Evolutionary conservation across 1,140 invertebrate genomes (phyloP).

Genomic region (Drosophila novamexicana): DNA sequence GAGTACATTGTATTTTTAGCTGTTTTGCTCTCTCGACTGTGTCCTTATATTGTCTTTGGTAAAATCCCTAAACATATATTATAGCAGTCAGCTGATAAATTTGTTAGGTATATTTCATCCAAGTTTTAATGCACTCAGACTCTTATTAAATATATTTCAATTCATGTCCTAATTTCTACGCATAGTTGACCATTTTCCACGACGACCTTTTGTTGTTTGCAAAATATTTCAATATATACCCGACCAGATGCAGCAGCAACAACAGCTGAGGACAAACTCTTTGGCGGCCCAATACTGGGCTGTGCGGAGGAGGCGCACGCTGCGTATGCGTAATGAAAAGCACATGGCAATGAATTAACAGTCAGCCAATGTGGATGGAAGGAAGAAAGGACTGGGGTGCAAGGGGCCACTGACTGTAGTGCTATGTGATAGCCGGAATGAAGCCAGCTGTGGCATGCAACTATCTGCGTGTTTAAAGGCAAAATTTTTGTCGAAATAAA

Average conservation of each 20-base stretch:
- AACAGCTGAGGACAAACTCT: background rate
- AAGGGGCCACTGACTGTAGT: background rate
- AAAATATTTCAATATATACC: conserved; percentile 29
- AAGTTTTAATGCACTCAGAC: background rate
- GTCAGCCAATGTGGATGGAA: conserved; percentile 49
- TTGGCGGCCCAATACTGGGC: background rate
- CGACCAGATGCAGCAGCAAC: background rate
- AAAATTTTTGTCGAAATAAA: conserved; percentile 79
- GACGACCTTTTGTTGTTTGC: conserved; percentile 11
- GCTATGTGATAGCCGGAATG: conserved; percentile 27
- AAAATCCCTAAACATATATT: background rate
- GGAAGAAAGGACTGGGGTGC: background rate
- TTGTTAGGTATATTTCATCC: background rate
- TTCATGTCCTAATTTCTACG: background rate
- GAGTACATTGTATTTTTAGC: no score
- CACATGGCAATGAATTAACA: conserved; percentile 72
- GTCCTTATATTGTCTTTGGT: no score
- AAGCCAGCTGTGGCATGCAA: conserved; percentile 64
- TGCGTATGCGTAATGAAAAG: conserved; percentile 67
- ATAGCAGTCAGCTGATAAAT: background rate
- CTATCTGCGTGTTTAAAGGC: conserved; percentile 75
- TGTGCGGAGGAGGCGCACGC: background rate
- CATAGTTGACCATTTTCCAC: background rate
- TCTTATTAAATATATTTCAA: conserved; percentile 3
- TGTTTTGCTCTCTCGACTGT: no score